Evolutionary conservation across 2,797 vertebrate species (phyloP), one percentile per base, ranked within the genome.

Genomic region (Sebastes goodei): DNA sequence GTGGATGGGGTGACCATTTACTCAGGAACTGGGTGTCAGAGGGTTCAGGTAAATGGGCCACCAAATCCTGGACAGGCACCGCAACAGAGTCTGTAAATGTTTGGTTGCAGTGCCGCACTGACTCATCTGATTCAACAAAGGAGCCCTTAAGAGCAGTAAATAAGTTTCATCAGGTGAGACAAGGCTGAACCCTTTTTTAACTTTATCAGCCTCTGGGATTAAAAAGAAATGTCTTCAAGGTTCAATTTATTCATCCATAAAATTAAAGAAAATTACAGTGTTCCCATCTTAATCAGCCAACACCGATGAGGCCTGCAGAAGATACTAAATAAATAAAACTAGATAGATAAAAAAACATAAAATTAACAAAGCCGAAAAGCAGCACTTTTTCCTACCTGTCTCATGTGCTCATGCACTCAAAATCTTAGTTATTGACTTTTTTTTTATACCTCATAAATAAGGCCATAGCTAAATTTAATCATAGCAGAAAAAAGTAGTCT

Each of bases 31-130:
- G 49, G 61, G 84, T 90, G 88, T 90, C 93, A 92, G n/a, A 71
- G 92, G 66, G 87, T 89, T 93, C 90, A 91, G 86, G 78, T 85
- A 60, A 80, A 86, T 5, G 53, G 65, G 73, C 56, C 71, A 75
- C 67, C 64, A 61, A 68, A 77, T 77, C 62, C 42, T 71, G 38
- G 77, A 68, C 33, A 1, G 65, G 66, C 71, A 78, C 59, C 14
- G 20, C 12, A 12, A 63, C 65, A 33, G 56, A 64, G 78, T 73
- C 57, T 79, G 74, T 29, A 82, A 77, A 88, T 68, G 84, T 80
- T 82, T 86, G 78, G 71, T 83, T 71, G 46, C 61, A 71, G 74
- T 77, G 62, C 29, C 17, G 59, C 83, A 35, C 32, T 69, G 71
- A 84, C 66, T 76, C 77, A 72, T 62, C 74, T 33, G 79, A 83